Conservation (phyloP, 2,888 invertebrate genomes). For the Gastrophysa polygoni region DNA sequence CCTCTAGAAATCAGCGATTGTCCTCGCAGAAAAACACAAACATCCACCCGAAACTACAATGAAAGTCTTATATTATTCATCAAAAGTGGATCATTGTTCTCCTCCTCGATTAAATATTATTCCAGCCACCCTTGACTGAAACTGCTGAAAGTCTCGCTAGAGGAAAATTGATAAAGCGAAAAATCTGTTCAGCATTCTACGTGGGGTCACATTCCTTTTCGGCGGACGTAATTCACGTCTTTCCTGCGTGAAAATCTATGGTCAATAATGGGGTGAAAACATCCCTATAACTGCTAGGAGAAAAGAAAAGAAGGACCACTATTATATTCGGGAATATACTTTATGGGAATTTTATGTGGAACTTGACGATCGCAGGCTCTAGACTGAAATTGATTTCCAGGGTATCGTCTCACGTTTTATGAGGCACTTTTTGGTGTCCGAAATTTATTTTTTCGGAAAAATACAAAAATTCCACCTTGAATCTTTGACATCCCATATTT, state of each 20-base stretch:
- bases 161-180: slow-evolving; percentile 2
- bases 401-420: too few relatives aligned
- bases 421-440: too few relatives aligned
- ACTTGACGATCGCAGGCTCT: slow-evolving; percentile 31
- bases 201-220: slow-evolving; percentile 5
- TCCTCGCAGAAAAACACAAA: slow-evolving; percentile 22
- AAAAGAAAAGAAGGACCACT: slow-evolving; percentile 22
- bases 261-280: slow-evolving; percentile 20
- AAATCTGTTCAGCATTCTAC: slow-evolving; percentile 3
- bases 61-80: slow-evolving; percentile 29
- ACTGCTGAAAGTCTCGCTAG: not conserved
- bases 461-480: too few relatives aligned
- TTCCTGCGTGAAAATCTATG: slow-evolving; percentile 13
- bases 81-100: slow-evolving; percentile 32
- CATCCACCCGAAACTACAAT: slow-evolving; percentile 27
- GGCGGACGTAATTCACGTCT: too few relatives aligned
- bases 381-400: slow-evolving; percentile 24
- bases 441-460: too few relatives aligned
- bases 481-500: too few relatives aligned
- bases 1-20: slow-evolving; percentile 26
- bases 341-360: slow-evolving; percentile 28
- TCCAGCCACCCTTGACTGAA: slow-evolving; percentile 16
- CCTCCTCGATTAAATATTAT: slow-evolving; percentile 30
- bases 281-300: slow-evolving; percentile 7
- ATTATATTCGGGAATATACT: slow-evolving; percentile 6